Evolutionary conservation across 2,888 invertebrate species (phyloP), one percentile per base, ranked within the genome.

Genomic region (Uloborus plumipes): DNA sequence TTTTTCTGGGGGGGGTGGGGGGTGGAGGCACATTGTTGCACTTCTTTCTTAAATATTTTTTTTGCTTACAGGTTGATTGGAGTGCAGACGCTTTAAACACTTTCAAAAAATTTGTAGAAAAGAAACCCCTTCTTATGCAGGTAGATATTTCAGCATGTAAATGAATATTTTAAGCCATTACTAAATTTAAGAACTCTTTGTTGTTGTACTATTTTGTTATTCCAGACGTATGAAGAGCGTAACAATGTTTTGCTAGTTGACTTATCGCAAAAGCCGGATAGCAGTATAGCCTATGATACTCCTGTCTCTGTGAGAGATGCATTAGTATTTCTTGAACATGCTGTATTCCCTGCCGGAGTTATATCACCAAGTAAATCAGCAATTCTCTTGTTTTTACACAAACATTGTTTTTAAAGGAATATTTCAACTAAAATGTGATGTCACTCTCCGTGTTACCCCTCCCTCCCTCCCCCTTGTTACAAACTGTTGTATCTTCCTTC

Each of bases 261-360:
- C 58, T 69, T 84, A 13, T 78, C 64, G 55, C 78, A 84, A 55
- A 13, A 26, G 22, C 49, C 77, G 18, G 66, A 66, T 58, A 66
- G 11, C 51, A 73, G 71, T n/a, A 87, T 87, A 51, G 73, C 84
- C 13, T 87, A 88, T 83, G 89, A 89, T 72, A 84, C 87, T 2
- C 88, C 89, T 13, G 87, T 88, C 49, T 91, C 90, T 1, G 87
- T 91, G 3, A 87, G 89, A 20, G 91, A 91, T 79, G 87, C 88
- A n/a, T 87, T 91, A 1, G 88, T 91, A 13, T 90, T 89, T 85
- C 85, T 89, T 67, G 90, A 89, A 50, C 82, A 88, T 18, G 91
- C 89, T 2, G 86, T 86, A 53, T 89, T 88, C 69, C 84, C 87
- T 9, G 62, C 75, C 18, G 86, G 49, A 87, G 75, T 20, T 47